Evolutionary conservation across 2,797 vertebrate species (phyloP), one percentile per base, ranked within the genome.

Genomic region (Trichosurus vulpecula): DNA sequence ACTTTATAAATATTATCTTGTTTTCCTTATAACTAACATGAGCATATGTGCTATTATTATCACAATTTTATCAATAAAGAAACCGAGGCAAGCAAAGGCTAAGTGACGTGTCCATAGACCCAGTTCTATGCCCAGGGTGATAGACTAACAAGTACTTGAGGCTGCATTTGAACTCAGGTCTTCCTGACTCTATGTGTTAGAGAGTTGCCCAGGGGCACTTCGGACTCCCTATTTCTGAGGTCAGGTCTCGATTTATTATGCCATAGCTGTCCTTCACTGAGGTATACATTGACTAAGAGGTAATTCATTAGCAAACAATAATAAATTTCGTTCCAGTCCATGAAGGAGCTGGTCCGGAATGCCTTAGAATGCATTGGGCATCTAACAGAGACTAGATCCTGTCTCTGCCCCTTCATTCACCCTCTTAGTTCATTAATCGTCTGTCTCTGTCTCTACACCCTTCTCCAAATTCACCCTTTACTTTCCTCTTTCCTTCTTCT

Each of bases 271-370:
- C 4, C 61, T 14, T 66, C 14, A 66, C 61, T 66, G 14, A 66
- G 61, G 35, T 19, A 66, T 66, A 66, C n/a, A 3, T 19, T 66
- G 35, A 5, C 1, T 66, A 66, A 66, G 61, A 66, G 14, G 61
- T n/a, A 66, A n/a, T 66, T 66, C 35, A n/a, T 66, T n/a, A 66
- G 13, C 4, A n/a, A 94, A 94, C 16, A 93, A 89, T 55, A 93
- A 58, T 93, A 95, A 47, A 74, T 94, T 19, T 89, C 31, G 91
- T 47, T 95, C 13, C 29, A 47, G 10, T 0, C 35, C 9, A 95
- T 9, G 90, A 94, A 94, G 55, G 22, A 90, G 41, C 54, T 47
- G 9, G 0, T 95, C 54, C 47, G 56, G 47, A 96, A 16, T 25
- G 56, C 54, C 30, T 12, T 91, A 12, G 25, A 55, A 92, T 66